phyloP scores from a whole-genome alignment of 2,888 invertebrate genomes.

The Ditylenchus weischeri region DNA sequence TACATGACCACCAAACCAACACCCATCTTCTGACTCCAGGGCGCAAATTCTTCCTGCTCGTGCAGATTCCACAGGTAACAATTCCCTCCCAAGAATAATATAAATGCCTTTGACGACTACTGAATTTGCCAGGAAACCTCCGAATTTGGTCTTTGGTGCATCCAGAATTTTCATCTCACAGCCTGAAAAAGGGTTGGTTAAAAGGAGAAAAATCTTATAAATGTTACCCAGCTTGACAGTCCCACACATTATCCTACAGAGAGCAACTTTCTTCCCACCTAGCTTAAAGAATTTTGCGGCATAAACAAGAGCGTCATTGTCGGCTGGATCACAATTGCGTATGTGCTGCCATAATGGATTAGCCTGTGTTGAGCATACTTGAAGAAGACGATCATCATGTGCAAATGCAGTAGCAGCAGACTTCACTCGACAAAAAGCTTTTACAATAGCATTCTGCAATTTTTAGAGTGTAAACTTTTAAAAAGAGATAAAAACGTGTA shows the following conservation, averaged over 20 bases:
- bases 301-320: slow-evolving; percentile 31
- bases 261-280: slow-evolving; percentile 38
- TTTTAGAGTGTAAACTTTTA: too few relatives aligned
- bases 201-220: slow-evolving; percentile 2
- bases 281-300: slow-evolving; percentile 47
- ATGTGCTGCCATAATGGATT: slow-evolving; percentile 69
- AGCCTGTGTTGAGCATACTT: slow-evolving; percentile 2
- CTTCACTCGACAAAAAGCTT: slow-evolving; percentile 32
- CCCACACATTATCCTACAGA: slow-evolving; percentile 50
- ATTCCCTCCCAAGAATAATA: slow-evolving; percentile 85
- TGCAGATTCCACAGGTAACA: slow-evolving; percentile 70
- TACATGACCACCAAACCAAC: slow-evolving; percentile 20
- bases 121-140: not conserved
- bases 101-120: slow-evolving; percentile 72
- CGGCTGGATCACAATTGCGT: slow-evolving; percentile 26
- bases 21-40: slow-evolving; percentile 31
- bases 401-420: slow-evolving; percentile 16
- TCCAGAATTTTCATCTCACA: too few relatives aligned
- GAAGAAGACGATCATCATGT: slow-evolving; percentile 6
- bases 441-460: slow-evolving; percentile 38
- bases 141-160: too few relatives aligned
- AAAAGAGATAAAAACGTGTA: too few relatives aligned
- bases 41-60: slow-evolving; percentile 48
- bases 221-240: slow-evolving; percentile 32
- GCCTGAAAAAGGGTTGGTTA: not conserved